Evolutionary conservation across 1,140 invertebrate genomes (phyloP), one percentile per base, ranked within the genome.

Genomic region (Leptestheria dahalacensis): DNA sequence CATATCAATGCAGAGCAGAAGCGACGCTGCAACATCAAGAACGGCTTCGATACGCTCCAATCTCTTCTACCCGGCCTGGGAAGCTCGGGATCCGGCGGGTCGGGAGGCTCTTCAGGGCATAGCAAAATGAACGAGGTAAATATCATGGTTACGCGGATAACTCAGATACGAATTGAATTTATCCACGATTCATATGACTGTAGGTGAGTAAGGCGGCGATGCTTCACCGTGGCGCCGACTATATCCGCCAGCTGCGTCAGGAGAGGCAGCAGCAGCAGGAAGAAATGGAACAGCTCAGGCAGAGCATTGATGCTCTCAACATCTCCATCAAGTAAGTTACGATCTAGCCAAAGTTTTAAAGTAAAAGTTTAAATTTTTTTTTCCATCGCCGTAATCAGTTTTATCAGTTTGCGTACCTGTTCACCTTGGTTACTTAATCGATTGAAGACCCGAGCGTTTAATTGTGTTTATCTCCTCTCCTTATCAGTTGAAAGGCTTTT

Each of bases 1-100:
- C 95, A 98, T 72, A 89, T 96, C 61, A 93, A 97, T 71, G 92
- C 95, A 0, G 96, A 99, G 71, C 94, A 98, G 74, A 99, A 98
- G 71, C 79, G 96, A 29, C 79, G 95, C 46, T 94, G 90, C 69
- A 97, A 96, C 69, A 96, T 97, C 64, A 97, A 97, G 77, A 93
- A 88, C 74, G 93, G 94, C 24, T 97, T 97, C 73, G 93, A 98
- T 72, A 86, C 85, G 69, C 76, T 98, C 57, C 88, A 95, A 71
- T 83, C 83, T 60, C 77, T 98, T n/a, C 91, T 97, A 68, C 94
- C 94, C 18, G 52, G 59, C 23, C 26, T 61, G 2, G 61, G 61
- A 28, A 23, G 25, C 20, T 2, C 54, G 12, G 53, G 52, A 15
- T 41, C 51, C 20, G 25, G 18, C 4, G 41, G 60, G 12, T 24